Evolutionary conservation across 2,888 invertebrate species (phyloP), one percentile per base, ranked within the genome.

Genomic region (Volucella inflata): DNA sequence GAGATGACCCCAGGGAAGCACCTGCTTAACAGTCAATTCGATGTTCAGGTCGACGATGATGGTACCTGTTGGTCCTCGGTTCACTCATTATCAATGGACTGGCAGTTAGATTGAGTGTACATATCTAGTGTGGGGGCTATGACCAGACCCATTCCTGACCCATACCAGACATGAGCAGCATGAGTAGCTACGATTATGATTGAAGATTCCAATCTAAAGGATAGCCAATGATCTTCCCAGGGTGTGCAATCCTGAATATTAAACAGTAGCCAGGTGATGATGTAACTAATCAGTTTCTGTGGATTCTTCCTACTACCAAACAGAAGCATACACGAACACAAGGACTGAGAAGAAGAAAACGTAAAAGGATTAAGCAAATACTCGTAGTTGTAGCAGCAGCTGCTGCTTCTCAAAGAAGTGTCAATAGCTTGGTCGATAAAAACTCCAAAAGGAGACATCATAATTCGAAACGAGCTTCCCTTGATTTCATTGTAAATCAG

Each of bases 221-320:
- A 76, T 64, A 44, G 64, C 59, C 74, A 64, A 74, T 83, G 77
- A 62, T 68, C 65, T 65, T 17, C 59, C 21, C 50, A 21, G 36
- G 62, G 55, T 16, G 57, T 50, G 40, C 55, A 76, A 74, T 81
- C 72, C 72, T 72, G 85, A 76, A 85, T 85, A 85, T 68, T 85
- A 85, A 85, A 68, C 85, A 81, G 85, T 85, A 72, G 85, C 77
- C 85, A 81, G 85, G 81, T 85, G 85, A 81, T 72, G 85, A 81
- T 77, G 67, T 81, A 85, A 81, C 81, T 67, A 77, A 68, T 72
- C 75, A 81, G 53, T 64, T 40, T 14, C 30, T 17, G 59, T 65
- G 36, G 50, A 21, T 11, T 40, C 42, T 30, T 65, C n/a, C n/a
- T 6, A 30, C 6, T 0, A 6, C 4, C 30, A 30, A 6, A 30